Base-by-base conservation (phyloP, 2,113 vertebrate species). In the Leptodactylus fuscus region DNA sequence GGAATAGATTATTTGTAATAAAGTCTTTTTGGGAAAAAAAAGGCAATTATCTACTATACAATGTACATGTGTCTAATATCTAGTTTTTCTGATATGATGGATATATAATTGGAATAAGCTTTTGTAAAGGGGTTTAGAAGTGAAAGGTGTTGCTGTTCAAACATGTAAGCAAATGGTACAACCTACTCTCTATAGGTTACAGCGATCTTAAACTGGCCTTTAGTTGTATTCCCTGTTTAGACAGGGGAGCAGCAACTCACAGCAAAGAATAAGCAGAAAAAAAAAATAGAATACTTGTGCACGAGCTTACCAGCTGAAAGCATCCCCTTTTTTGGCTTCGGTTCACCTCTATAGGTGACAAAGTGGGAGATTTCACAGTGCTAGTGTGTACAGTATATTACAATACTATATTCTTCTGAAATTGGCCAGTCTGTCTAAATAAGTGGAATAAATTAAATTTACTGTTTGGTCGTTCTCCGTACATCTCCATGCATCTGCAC, bases 311-410 rank as follows among this genome's bases (percentile, higher is more conserved):
- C 4, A 24, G 46, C 38, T 38, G 8, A 49, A 65, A 34, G 6
- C 44, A 51, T 73, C 32, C 0, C 48, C 36, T 62, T 85, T 75
- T 80, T 70, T 86, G 49, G 84, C 27, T 71, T 46, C 27, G 6
- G 65, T 34, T 53, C 65, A 58, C 36, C 51, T 34, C 34, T 58
- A 16, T 13, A 38, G 5, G 32, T 29, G 41, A 73, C 53, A 89
- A 89, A 88, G 88, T 90, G 88, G 90, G 86, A 83, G 87, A 55
- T 18, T 86, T 95, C 94, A 95, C 94, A 95, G 94, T 94, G 94
- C 93, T 93, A 89, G 87, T 88, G 81, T 81, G 87, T 71, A 90
- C 86, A 88, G 89, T 62, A 41, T 13, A 44, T 32, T 16, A 11
- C 89, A 87, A 65, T 90, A 89, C 91, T 92, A 91, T 92, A 9